Evolutionary conservation across 2,888 invertebrate species (phyloP).

Genomic region (Heteromurus nitidus): DNA sequence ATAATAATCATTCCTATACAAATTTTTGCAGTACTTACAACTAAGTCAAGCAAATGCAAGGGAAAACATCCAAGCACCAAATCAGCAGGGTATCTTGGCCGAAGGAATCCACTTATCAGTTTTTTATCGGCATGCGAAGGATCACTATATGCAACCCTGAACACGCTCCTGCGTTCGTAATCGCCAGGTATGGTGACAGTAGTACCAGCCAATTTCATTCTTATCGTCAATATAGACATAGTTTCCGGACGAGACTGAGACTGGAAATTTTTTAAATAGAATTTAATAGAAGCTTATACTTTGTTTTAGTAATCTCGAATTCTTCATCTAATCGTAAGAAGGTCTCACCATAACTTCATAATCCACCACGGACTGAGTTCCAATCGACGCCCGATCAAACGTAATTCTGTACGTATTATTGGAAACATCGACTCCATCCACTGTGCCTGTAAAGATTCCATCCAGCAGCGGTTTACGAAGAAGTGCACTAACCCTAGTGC

Average conservation of each 20-base stretch:
- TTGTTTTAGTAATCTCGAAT: neutral
- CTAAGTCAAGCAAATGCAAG: constrained; percentile 87
- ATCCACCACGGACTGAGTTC: constrained; percentile 96
- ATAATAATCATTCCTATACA: too few relatives aligned
- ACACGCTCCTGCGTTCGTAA: too few relatives aligned
- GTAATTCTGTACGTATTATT: constrained; percentile 96
- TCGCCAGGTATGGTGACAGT: too few relatives aligned
- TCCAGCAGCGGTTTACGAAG: constrained; percentile 95
- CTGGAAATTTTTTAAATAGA: constrained; percentile 88
- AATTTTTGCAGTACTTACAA: constrained; percentile 78
- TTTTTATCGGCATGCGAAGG: too few relatives aligned
- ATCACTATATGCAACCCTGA: too few relatives aligned
- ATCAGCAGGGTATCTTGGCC: constrained; percentile 75
- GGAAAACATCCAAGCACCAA: constrained; percentile 88
- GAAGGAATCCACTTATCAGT: too few relatives aligned
- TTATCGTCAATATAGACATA: constrained; percentile 76
- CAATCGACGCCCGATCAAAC: constrained; percentile 93
- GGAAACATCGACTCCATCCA: constrained; percentile 96
- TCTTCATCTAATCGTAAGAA: neutral
- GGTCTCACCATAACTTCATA: constrained; percentile 87
- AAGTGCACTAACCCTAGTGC: constrained; percentile 94
- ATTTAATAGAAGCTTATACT: too few relatives aligned
- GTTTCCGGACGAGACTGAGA: constrained; percentile 77
- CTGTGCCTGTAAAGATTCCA: constrained; percentile 93
- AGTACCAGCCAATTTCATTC: constrained; percentile 75